These are phyloP conservation scores for Epizoanthus illoricatus DNA, from an alignment of 92 coral and sea anemone species.

Conservation along the genomic window DNA sequence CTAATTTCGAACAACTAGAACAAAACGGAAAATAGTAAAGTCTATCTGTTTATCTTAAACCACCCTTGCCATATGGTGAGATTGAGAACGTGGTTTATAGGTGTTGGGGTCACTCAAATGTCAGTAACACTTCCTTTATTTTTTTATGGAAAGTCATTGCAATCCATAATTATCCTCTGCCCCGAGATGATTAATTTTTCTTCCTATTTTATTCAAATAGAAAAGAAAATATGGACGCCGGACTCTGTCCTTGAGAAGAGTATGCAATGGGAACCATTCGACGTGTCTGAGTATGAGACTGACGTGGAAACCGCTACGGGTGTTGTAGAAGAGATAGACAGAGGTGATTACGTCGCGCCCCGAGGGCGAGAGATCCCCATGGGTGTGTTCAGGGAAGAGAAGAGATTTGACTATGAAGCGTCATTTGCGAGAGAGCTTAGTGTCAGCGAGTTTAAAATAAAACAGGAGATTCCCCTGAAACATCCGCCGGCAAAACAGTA, in stretches of 20 bases:
- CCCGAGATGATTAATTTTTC: not conserved
- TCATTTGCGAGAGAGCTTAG: not conserved
- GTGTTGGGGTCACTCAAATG: too few species aligned
- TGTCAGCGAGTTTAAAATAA: constrained; percentile 9
- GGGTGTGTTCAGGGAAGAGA: not conserved
- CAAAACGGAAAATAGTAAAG: too few species aligned
- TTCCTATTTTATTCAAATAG: constrained; percentile 16
- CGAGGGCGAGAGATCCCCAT: constrained; percentile 12
- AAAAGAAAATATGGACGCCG: constrained; percentile 29
- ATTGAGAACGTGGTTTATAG: too few species aligned
- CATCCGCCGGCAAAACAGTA: not conserved
- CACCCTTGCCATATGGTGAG: too few species aligned
- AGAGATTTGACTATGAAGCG: not conserved
- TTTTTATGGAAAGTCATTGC: too few species aligned
- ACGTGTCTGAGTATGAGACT: constrained; percentile 75
- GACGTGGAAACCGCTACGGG: constrained; percentile 60
- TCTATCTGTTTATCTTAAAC: too few species aligned
- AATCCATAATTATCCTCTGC: too few species aligned
- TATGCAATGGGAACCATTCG: constrained; percentile 71
- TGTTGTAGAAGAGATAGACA: constrained; percentile 54
- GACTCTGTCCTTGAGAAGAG: constrained; percentile 44
- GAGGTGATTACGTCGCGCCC: constrained; percentile 1
- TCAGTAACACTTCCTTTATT: too few species aligned
- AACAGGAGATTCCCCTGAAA: constrained; percentile 1
- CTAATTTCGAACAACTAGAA: too few species aligned